Conservation (phyloP, 2,113 vertebrate species). For the Arizona elegans region DNA sequence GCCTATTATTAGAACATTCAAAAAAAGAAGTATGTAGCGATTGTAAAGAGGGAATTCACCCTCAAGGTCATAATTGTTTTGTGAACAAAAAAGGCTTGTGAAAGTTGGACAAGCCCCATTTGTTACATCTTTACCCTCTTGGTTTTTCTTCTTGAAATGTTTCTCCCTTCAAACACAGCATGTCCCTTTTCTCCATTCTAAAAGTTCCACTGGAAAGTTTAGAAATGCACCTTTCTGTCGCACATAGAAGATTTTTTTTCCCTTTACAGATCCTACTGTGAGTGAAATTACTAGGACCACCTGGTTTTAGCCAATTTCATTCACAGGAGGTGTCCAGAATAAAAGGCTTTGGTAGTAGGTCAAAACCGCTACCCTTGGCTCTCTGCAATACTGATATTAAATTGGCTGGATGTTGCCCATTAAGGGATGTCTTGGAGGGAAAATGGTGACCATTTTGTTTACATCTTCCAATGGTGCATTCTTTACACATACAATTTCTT, state of each 20-base stretch:
- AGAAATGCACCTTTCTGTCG: not conserved
- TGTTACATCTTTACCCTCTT: not conserved
- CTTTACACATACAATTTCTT: not conserved
- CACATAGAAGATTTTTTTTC: slow-evolving; percentile 14
- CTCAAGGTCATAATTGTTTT: not conserved
- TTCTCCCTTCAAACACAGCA: not conserved
- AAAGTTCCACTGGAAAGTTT: slow-evolving; percentile 1
- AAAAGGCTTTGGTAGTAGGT: slow-evolving; percentile 56
- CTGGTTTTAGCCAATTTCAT: slow-evolving; percentile 66
- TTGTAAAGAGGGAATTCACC: not conserved
- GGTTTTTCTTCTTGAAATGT: not conserved
- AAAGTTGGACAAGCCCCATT: not conserved
- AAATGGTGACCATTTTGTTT: slow-evolving; percentile 34
- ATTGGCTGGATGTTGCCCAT: slow-evolving; percentile 12
- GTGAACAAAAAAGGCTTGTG: too few relatives aligned
- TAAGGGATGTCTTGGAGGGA: slow-evolving; percentile 47
- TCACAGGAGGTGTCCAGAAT: slow-evolving; percentile 64
- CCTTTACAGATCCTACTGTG: slow-evolving; percentile 61
- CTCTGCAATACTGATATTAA: slow-evolving; percentile 13
- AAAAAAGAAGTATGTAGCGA: not conserved
- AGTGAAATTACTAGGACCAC: slow-evolving; percentile 65
- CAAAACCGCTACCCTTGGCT: slow-evolving; percentile 48
- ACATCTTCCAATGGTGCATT: not conserved
- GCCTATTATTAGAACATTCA: not conserved
- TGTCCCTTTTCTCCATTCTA: not conserved